These are phyloP conservation scores for Gavialis gangeticus DNA, from an alignment of 2,113 vertebrate genomes.

Conservation along the genomic window DNA sequence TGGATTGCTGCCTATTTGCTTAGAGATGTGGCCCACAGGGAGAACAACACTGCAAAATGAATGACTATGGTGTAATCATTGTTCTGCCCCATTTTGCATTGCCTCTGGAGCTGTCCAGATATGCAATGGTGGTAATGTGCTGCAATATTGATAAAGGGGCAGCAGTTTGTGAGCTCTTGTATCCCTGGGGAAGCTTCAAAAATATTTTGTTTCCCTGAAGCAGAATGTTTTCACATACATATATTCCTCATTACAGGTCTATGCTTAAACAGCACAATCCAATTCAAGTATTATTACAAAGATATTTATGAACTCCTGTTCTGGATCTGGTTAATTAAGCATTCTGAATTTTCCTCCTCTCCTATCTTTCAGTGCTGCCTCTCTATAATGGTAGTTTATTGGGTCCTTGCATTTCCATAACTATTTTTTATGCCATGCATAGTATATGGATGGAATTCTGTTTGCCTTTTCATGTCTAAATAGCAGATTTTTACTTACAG, in stretches of 20 bases:
- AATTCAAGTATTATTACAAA: background rate
- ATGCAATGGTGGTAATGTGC: background rate
- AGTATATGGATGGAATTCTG: background rate
- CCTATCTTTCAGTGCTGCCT: background rate
- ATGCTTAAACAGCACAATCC: background rate
- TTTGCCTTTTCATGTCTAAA: background rate
- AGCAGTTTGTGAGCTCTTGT: accelerated
- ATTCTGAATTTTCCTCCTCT: background rate
- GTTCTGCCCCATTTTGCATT: background rate
- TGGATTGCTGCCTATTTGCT: accelerated
- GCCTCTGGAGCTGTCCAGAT: background rate
- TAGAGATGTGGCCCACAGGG: background rate
- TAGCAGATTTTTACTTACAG: too few relatives aligned
- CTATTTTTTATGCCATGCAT: background rate
- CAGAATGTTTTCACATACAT: background rate
- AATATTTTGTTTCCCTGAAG: background rate
- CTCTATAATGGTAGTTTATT: background rate
- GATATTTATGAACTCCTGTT: background rate
- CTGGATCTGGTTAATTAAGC: slow-evolving; percentile 12
- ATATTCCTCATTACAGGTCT: background rate
- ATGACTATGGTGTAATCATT: background rate
- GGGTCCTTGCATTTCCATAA: background rate
- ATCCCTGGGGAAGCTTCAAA: background rate
- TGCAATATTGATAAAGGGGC: background rate
- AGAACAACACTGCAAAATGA: background rate